Base-by-base conservation (phyloP, 2,113 vertebrate genomes). In the Catharus bicknelli region DNA sequence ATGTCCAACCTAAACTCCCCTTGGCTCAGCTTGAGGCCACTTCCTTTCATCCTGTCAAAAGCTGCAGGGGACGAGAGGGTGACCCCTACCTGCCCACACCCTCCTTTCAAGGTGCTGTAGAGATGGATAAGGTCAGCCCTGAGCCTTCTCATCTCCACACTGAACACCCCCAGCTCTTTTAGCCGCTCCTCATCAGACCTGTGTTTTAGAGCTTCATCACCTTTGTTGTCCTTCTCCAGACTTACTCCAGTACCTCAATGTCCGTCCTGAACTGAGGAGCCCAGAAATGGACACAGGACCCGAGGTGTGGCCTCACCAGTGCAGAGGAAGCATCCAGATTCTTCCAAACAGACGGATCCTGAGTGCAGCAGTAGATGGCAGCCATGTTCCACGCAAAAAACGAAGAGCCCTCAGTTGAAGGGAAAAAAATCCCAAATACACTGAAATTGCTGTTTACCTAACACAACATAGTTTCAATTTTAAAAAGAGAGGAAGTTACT, bases 351-450 rank as follows among this genome's bases (percentile, higher is more conserved):
- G 57, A 7, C 0, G 2, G 9, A 14, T 8, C 16, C 25, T 3
- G 8, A 8, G 0, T 7, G 16, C 4, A 63, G 34, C 96, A 42
- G 77, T 62, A 97, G 96, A 13, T 94, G 96, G 96, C 96, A 95
- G 77, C 26, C 85, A 17, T 10, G 91, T 42, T 87, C 92, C 87
- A 62, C 2, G 3, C 6, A 30, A 50, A 36, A 75, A n/a, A 11
- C 0, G 2, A 30, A 30, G 34, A 38, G 51, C 23, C 15, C 5
- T 5, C 29, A 3, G 18, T 3, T 45, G 13, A 8, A 38, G 40
- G 9, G 1, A 30, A 64, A 40, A 54, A 45, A 9, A 21, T 10
- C 53, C 8, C 20, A 30, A 1, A 6, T 58, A 20, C 23, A 7
- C 16, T 3, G 16, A 16, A 17, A 29, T 38, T 22, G n/a, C 40